A percentile compares a stretch with the other conserved stretches of the same genome.
Conservation (phyloP, 2,888 invertebrate genomes). For the Callosobruchus maculatus region DNA sequence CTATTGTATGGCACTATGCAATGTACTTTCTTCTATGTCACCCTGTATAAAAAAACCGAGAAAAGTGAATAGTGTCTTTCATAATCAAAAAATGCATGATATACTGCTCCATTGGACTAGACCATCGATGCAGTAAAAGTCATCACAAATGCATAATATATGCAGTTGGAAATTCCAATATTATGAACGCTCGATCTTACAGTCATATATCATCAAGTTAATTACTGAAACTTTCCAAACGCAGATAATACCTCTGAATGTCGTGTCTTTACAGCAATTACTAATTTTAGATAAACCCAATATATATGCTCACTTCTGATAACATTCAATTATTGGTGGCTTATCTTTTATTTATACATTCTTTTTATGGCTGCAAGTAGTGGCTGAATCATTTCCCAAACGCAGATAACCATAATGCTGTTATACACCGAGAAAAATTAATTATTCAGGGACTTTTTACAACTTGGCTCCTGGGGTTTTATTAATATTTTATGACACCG, state of each 20-base stretch:
- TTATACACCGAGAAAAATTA: neutral
- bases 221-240: neutral
- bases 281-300: neutral
- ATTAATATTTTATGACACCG: neutral
- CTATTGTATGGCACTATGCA: too few relatives aligned
- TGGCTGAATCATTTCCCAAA: neutral
- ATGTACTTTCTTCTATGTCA: too few relatives aligned
- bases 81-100: too few relatives aligned
- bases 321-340: neutral
- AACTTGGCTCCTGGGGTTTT: neutral
- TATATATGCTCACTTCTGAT: neutral
- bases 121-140: too few relatives aligned
- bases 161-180: too few relatives aligned
- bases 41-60: too few relatives aligned
- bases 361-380: neutral
- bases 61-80: too few relatives aligned
- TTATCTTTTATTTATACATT: neutral
- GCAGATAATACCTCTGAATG: neutral
- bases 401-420: neutral
- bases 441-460: neutral
- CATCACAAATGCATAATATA: too few relatives aligned
- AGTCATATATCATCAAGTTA: neutral
- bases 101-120: too few relatives aligned
- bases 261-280: neutral
- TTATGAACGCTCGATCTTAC: too few relatives aligned